Evolutionary conservation across 2,797 vertebrate genomes (phyloP), one percentile per base, ranked within the genome.

Genomic region (Halcyon smyrnensis): DNA sequence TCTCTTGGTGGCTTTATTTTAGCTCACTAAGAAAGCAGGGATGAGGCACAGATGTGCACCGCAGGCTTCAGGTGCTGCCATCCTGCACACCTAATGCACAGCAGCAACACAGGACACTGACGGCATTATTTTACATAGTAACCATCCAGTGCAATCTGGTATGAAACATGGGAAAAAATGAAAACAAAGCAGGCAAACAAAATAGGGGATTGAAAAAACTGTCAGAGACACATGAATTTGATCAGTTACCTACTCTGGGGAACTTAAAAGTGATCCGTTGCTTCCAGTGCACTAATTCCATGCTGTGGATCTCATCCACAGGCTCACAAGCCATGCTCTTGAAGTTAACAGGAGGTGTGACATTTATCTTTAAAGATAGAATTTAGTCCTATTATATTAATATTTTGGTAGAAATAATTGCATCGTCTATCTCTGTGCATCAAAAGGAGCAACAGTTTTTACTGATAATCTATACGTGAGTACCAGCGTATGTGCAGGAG

Each of bases 61-160:
- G 79, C 37, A 63, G 43, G n/a, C 36, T 36, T 63, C 34, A 28
- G 63, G 39, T 54, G 50, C 45, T 69, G 39, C 36, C 48, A 7
- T 8, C 57, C 69, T 10, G 14, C 59, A 5, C 1, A 9, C 51
- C 0, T 4, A 30, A n/a, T 0, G 23, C 37, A 18, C 41, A 12
- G 76, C 77, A 36, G 82, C 36, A 3, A 12, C 3, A 11, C 59
- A 14, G 15, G 25, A 50, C 76, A 8, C 37, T 15, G 11, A 11
- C 16, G 12, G 45, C 23, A 3, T 4, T 7, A 34, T 30, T 67
- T 56, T 64, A 71, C 11, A 5, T 9, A 9, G 32, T 36, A 54
- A 59, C 4, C 9, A 37, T 11, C 4, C 3, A 0, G 27, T 28
- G n/a, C 43, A n/a, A 43, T 23, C 54, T 25, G 23, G 10, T 13